Percentiles rank a stretch among this genome's conserved stretches.
phyloP scores from a whole-genome alignment of 2,888 invertebrate species.

The Diplazon laetatorius region DNA sequence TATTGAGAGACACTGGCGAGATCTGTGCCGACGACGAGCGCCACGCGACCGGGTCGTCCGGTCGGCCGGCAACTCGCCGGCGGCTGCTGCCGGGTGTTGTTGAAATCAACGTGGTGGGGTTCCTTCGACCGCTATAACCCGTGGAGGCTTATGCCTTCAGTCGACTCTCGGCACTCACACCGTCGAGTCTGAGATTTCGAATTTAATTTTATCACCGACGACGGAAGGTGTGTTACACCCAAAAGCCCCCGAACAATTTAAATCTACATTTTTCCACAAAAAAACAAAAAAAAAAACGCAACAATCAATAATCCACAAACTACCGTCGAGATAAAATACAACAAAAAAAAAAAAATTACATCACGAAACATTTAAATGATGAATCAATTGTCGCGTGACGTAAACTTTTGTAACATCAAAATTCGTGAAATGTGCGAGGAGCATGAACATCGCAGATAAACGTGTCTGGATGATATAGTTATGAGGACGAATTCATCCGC shows the following conservation, averaged over 20 bases:
- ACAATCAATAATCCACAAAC: no score
- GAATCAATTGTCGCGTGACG: background rate
- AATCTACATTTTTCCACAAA: no score
- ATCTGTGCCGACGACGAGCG: conserved; percentile 76
- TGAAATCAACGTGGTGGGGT: conserved; percentile 81
- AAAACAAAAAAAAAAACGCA: no score
- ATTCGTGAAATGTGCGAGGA: background rate
- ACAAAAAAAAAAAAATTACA: background rate
- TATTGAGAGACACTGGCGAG: conserved; percentile 81
- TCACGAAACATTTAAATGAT: background rate
- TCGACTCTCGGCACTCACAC: conserved; percentile 81
- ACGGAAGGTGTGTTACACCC: conserved; percentile 16
- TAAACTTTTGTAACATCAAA: background rate
- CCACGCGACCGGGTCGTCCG: conserved; percentile 81
- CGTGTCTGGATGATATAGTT: no score
- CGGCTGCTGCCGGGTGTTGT: conserved; percentile 77
- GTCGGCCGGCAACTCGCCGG: conserved; percentile 68
- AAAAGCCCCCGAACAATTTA: no score
- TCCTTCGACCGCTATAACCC: conserved; percentile 78
- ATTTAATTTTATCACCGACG: conserved; percentile 72
- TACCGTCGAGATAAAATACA: no score
- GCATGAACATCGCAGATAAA: background rate
- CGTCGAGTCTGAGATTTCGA: conserved; percentile 78
- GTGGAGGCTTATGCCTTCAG: conserved; percentile 77
- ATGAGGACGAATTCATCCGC: conserved; percentile 8